phyloP scores from a whole-genome alignment of 2,113 vertebrate species.

The Rhadina sibilatrix region DNA sequence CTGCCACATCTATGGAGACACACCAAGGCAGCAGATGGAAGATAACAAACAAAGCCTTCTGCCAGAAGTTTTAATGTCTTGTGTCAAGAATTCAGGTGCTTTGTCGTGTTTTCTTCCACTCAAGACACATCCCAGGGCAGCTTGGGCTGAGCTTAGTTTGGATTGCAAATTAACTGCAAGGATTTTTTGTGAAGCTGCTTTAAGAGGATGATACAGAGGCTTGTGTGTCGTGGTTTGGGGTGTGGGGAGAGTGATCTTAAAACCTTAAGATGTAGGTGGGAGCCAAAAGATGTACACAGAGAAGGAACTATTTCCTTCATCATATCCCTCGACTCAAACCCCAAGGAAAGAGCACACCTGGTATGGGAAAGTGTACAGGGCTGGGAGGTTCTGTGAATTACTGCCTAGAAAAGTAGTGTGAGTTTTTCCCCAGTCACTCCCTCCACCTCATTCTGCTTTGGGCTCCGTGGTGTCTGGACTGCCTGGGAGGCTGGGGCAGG shows the following conservation, averaged over 20 bases:
- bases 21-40: slow-evolving; percentile 38
- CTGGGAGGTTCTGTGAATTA: slow-evolving; percentile 3
- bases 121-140: not conserved
- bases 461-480: not conserved
- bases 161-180: not conserved
- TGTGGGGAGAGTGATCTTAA: not conserved
- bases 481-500: not conserved
- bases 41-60: slow-evolving; percentile 3
- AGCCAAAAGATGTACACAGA: not conserved
- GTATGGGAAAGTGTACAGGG: not conserved
- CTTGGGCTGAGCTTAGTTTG: not conserved
- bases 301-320: not conserved
- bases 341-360: not conserved
- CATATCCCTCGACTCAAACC: not conserved
- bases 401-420: not conserved
- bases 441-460: not conserved
- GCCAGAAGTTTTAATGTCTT: not conserved
- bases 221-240: not conserved
- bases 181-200: not conserved
- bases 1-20: not conserved
- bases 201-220: not conserved
- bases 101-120: not conserved
- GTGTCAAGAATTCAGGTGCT: not conserved
- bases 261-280: not conserved
- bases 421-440: not conserved